phyloP scores from a whole-genome alignment of 2,888 invertebrate species.

The Drosophila demipolita region DNA sequence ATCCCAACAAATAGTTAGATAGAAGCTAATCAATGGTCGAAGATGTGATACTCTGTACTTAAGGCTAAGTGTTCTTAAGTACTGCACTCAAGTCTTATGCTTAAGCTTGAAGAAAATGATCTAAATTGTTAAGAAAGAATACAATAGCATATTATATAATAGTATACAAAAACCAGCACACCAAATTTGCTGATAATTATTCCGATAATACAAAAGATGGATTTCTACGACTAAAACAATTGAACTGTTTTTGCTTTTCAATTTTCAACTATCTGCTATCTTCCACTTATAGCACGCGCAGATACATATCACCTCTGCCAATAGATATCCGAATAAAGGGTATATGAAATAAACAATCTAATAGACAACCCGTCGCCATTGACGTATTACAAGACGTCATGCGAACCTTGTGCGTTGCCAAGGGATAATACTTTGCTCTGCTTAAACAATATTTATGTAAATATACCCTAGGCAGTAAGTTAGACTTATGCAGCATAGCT shows the following conservation, averaged over 20 bases:
- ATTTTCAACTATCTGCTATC: neutral
- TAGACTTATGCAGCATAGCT: constrained; percentile 69
- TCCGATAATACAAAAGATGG: neutral
- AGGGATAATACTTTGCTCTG: constrained; percentile 59
- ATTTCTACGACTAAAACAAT: neutral
- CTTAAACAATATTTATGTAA: constrained; percentile 50
- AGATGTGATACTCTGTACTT: constrained; percentile 5
- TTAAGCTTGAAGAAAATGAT: neutral
- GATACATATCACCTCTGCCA: neutral
- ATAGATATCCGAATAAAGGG: constrained; percentile 19
- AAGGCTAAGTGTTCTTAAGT: neutral
- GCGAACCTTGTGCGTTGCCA: constrained; percentile 71
- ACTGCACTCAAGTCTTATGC: neutral
- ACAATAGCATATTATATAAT: neutral
- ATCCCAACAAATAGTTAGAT: too few relatives aligned
- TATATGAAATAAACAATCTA: constrained; percentile 74
- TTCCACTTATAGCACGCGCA: neutral
- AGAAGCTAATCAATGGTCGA: neutral
- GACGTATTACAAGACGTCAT: constrained; percentile 84
- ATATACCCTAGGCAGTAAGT: constrained; percentile 36
- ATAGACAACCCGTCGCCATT: constrained; percentile 84
- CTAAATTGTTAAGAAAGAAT: neutral
- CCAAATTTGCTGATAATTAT: neutral
- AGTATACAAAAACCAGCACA: neutral
- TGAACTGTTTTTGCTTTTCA: neutral